Base-by-base conservation (phyloP, 2,113 vertebrate genomes). In the Limanda limanda region DNA sequence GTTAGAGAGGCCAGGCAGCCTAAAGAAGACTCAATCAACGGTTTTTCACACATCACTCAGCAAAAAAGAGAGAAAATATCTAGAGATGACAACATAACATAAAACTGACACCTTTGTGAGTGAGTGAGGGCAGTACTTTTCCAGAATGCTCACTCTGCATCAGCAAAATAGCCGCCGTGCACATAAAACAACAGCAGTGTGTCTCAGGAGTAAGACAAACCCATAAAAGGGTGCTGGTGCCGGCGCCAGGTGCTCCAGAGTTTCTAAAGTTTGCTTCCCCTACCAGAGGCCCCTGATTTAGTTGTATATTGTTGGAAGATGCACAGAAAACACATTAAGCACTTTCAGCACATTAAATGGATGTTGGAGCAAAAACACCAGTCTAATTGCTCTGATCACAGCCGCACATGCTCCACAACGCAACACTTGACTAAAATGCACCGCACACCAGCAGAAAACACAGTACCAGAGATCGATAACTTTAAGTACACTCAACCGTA, bases 401-500 rank as follows among this genome's bases (percentile, higher is more conserved):
- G 20, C 51, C n/a, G 20, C 47, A 54, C 52, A 54, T 21, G 52
- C 52, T 54, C 52, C 54, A 56, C 54, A 7, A 5, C 15, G 25
- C 21, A 25, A 51, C 1, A 40, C 42, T 31, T 7, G 31, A 7
- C 31, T 31, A 31, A 31, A 31, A 31, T 0, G 31, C 31, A 31
- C 31, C 4, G 31, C 31, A 31, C 31, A 31, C 31, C 31, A 31
- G 31, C 31, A 31, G 31, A 7, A 31, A 31, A 31, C 31, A 31
- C 31, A 31, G 31, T 31, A 31, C 6, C 31, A 31, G 31, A 31
- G 31, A 31, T 31, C 31, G 64, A 20, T 5, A 3, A 40, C 45
- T 40, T 58, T 54, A 13, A 52, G 69, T 42, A 11, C 55, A 51
- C 78, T 85, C 69, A 68, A 31, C 45, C 23, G 52, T 62, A 70